Base-by-base conservation (phyloP, 2,113 vertebrate genomes). In the Limanda limanda region DNA sequence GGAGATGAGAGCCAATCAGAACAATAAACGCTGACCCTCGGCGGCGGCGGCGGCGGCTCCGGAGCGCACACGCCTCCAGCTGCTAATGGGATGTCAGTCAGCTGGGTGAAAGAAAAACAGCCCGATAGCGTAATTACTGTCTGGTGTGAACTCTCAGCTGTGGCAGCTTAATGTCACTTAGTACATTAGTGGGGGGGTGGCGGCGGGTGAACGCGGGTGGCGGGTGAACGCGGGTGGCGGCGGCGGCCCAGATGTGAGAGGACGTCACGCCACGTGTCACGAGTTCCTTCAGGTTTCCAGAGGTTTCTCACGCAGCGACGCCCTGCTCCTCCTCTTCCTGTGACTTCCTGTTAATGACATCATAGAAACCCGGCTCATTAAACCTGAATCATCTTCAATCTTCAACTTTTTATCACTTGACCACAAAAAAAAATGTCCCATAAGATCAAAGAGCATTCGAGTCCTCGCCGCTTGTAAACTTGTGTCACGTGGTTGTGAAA, bases 71-170 rank as follows among this genome's bases (percentile, higher is more conserved):
- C 66, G 75, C 86, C 83, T 88, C 71, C 79, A 74, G 84, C 70
- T 82, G 83, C 81, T 90, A 89, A 88, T 84, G 82, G 79, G 76
- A 68, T 76, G 87, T 84, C 86, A 89, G 82, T 90, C 86, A 89
- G 83, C 61, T 70, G 71, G 77, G 63, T 23, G 51, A 73, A 83
- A 78, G 76, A 74, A 82, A 82, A 78, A 60, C 72, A 61, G 71
- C 82, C 77, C 68, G 9, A 27, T 77, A 74, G 84, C 42, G 69
- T 86, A 83, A 85, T 88, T 85, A 90, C 58, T 69, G 64, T 77
- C 58, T 23, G 74, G 48, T 66, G 79, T 71, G 76, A 88, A 88
- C 81, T 76, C 76, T 81, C 85, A 86, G 83, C 85, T 71, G 82
- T 63, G 68, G 88, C 65, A 68, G 79, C 70, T 75, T 69, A 75